Percentiles rank a stretch among this genome's conserved stretches.
phyloP scores from a whole-genome alignment of 2,797 vertebrate species.

The Chaetophractus vellerosus region DNA sequence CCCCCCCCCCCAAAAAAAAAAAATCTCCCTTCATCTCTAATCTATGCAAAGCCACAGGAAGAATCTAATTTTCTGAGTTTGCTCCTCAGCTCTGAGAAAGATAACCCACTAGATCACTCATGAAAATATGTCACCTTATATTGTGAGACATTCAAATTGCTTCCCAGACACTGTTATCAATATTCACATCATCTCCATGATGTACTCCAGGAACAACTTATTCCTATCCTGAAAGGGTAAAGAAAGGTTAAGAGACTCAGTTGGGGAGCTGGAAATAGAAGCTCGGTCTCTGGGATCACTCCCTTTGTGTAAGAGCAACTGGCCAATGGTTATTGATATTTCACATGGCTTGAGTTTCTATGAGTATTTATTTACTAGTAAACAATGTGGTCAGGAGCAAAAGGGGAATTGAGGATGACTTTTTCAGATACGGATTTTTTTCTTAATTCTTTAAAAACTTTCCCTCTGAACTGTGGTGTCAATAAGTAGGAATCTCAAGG shows the following conservation, averaged over 20 bases:
- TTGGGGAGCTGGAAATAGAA: slow-evolving; percentile 17
- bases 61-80: neutral
- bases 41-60: neutral
- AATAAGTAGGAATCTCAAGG: slow-evolving; percentile 19
- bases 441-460: neutral
- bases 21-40: neutral
- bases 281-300: neutral
- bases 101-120: too few relatives aligned
- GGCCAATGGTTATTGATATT: slow-evolving; percentile 20
- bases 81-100: neutral
- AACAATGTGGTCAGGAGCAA: neutral
- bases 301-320: neutral
- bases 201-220: neutral
- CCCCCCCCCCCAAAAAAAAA: too few relatives aligned
- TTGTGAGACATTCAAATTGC: neutral
- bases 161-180: neutral
- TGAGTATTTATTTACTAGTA: neutral
- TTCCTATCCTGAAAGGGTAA: slow-evolving; percentile 29
- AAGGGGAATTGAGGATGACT: neutral
- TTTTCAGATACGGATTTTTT: neutral
- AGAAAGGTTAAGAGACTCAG: slow-evolving; percentile 56
- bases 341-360: neutral
- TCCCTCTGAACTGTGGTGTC: neutral
- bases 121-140: neutral
- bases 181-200: too few relatives aligned